Conservation (phyloP, 2,888 invertebrate species). For the Limnephilus lunatus region DNA sequence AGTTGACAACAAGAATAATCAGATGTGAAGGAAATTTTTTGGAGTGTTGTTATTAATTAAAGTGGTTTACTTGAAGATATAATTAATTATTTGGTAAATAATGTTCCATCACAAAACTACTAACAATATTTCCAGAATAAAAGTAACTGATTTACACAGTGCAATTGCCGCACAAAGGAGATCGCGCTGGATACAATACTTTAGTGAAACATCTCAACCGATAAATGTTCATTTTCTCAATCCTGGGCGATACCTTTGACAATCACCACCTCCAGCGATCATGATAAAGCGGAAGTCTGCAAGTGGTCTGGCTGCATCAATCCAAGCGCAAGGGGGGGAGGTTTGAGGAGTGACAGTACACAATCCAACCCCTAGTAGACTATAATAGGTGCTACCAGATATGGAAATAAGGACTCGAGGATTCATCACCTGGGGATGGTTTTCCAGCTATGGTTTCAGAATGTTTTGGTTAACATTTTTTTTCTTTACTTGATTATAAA, state of each 20-base stretch:
- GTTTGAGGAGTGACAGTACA: neutral
- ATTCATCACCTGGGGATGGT: conserved; percentile 7
- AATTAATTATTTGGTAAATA: neutral
- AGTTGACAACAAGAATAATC: neutral
- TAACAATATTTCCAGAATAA: neutral
- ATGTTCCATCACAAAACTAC: neutral
- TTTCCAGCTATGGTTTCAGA: neutral
- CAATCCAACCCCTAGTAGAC: neutral
- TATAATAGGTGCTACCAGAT: neutral
- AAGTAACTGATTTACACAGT: no score
- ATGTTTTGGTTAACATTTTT: neutral
- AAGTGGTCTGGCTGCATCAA: conserved; percentile 36
- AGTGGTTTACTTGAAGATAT: neutral
- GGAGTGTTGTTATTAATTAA: neutral
- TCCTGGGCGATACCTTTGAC: conserved; percentile 14
- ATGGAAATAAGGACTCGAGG: conserved; percentile 8
- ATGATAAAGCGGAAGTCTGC: conserved; percentile 32
- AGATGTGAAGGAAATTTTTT: neutral
- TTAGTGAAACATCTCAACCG: neutral
- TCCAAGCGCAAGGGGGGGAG: neutral
- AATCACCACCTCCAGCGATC: conserved; percentile 23
- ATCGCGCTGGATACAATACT: neutral
- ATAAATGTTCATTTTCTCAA: conserved; percentile 30
- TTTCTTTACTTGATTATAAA: no score
- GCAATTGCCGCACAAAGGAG: neutral